These are phyloP conservation scores for Galaxias olidus DNA, from an alignment of 2,797 vertebrate genomes.

Conservation along the genomic window DNA sequence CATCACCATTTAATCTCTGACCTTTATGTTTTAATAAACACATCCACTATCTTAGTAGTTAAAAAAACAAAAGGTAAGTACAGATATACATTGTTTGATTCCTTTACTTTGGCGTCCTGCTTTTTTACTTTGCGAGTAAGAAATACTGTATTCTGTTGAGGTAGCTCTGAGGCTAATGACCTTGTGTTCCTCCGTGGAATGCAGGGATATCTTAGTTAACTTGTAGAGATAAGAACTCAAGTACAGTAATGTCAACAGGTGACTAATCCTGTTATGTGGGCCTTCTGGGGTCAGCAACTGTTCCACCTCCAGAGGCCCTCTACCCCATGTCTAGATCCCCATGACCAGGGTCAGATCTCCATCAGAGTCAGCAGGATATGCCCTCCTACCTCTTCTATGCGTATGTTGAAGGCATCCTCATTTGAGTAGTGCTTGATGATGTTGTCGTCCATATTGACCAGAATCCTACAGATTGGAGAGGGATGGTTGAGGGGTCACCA, in stretches of 20 bases:
- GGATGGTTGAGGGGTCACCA: too few relatives aligned
- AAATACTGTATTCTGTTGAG: slow-evolving; percentile 6
- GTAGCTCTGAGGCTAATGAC: background rate
- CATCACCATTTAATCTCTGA: too few relatives aligned
- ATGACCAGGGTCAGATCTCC: slow-evolving; percentile 71
- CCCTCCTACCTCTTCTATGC: slow-evolving; percentile 79
- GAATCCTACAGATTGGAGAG: slow-evolving; percentile 64
- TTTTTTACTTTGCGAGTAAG: background rate
- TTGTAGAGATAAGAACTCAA: background rate
- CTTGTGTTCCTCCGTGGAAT: background rate
- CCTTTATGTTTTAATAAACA: too few relatives aligned
- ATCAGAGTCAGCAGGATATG: slow-evolving; percentile 82
- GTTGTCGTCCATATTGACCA: slow-evolving; percentile 87
- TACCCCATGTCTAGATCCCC: background rate
- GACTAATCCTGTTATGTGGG: slow-evolving; percentile 9
- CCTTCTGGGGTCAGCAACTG: slow-evolving; percentile 15
- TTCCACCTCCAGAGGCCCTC: slow-evolving; percentile 2
- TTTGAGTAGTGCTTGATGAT: slow-evolving; percentile 86
- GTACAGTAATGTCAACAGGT: slow-evolving; percentile 18
- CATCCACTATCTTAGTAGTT: too few relatives aligned
- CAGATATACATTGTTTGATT: background rate
- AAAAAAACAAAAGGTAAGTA: too few relatives aligned
- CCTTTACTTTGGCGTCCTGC: background rate
- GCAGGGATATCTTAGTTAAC: background rate
- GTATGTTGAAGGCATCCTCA: slow-evolving; percentile 85